These are phyloP conservation scores for Dasypus novemcinctus DNA, from an alignment of 2,113 vertebrate species.

Conservation along the genomic window DNA sequence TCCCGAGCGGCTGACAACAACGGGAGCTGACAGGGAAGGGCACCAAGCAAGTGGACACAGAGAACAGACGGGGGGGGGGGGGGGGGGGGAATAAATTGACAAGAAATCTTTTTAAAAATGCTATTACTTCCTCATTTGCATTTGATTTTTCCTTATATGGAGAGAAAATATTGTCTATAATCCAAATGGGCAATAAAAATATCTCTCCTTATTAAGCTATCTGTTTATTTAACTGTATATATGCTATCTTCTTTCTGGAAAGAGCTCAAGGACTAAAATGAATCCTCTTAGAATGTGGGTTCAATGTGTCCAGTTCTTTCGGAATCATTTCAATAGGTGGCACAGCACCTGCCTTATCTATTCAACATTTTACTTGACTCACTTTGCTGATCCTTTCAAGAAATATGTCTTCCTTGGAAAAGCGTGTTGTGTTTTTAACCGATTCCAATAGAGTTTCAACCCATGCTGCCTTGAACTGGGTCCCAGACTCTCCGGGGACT, in stretches of 20 bases:
- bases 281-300: not conserved
- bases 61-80: no score
- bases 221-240: not conserved
- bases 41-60: no score
- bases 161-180: not conserved
- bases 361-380: not conserved
- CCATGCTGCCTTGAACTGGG: not conserved
- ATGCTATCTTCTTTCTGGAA: not conserved
- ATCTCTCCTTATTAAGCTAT: not conserved
- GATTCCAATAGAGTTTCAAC: not conserved
- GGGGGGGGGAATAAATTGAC: no score
- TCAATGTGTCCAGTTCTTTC: not conserved
- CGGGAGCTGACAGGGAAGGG: no score
- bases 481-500: not conserved
- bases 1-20: no score
- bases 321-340: not conserved
- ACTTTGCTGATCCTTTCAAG: not conserved
- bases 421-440: not conserved
- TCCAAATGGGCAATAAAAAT: constrained; percentile 13
- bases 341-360: not conserved
- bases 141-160: not conserved
- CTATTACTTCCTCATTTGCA: not conserved
- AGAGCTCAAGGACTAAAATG: not conserved
- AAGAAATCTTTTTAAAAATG: no score
- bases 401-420: constrained; percentile 17